phyloP scores from a whole-genome alignment of 2,113 vertebrate species.

The Hypanus sabinus region DNA sequence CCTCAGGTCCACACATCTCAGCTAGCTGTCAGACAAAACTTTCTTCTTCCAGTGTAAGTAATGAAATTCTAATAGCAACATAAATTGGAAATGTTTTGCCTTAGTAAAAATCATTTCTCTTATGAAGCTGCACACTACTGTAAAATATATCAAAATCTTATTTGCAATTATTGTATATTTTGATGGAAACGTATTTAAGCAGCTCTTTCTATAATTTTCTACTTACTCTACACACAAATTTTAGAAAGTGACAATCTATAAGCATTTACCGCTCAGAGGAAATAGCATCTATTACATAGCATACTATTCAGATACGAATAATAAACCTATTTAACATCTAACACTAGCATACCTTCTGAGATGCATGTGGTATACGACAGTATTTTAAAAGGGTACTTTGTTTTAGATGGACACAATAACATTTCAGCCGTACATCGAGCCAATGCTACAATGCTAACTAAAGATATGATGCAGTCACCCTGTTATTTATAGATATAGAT shows the following conservation, averaged over 20 bases:
- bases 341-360: not conserved
- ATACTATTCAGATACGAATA: not conserved
- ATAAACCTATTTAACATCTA: not conserved
- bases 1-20: not conserved
- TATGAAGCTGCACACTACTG: not conserved
- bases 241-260: not conserved
- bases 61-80: not conserved
- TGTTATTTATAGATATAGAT: constrained; percentile 48
- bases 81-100: not conserved
- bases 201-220: not conserved
- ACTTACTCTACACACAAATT: not conserved
- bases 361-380: not conserved
- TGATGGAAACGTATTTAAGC: not conserved
- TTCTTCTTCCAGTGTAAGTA: not conserved
- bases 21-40: not conserved
- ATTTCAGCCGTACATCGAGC: rapidly evolving
- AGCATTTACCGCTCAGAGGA: not conserved
- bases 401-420: not conserved
- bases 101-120: not conserved
- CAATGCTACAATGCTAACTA: constrained; percentile 49
- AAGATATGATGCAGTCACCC: constrained; percentile 45
- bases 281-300: not conserved
- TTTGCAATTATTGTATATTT: not conserved
- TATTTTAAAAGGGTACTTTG: not conserved
- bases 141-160: not conserved